Percentiles rank a stretch among this genome's conserved stretches.
phyloP scores from a whole-genome alignment of 2,797 vertebrate genomes.

The Percopsis omiscomaycus region DNA sequence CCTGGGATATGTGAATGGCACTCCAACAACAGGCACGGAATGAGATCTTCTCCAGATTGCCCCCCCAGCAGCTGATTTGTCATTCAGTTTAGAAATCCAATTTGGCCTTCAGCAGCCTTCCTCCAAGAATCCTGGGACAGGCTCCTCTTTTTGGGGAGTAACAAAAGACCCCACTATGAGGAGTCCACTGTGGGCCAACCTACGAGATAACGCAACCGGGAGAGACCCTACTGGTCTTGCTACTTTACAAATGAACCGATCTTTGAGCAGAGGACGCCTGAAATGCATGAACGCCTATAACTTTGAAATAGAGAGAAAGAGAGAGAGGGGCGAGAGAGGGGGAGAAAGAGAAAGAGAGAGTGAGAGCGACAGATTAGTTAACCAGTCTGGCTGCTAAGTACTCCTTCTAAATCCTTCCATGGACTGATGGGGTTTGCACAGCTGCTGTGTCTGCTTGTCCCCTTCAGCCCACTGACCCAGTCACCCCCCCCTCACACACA shows the following conservation, averaged over 20 bases:
- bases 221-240: constrained; percentile 5
- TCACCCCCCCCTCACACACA: background rate
- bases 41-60: constrained; percentile 83
- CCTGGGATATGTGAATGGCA: constrained; percentile 87
- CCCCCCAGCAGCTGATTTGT: constrained; percentile 85
- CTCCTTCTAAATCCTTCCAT: constrained; percentile 19
- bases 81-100: constrained; percentile 90
- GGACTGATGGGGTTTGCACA: constrained; percentile 49
- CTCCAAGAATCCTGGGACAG: constrained; percentile 67
- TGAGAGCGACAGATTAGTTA: background rate
- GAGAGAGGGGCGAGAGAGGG: background rate
- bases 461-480: constrained; percentile 6
- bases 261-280: no score
- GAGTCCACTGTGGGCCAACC: constrained; percentile 32
- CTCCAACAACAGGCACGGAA: constrained; percentile 81
- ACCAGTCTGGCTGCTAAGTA: constrained; percentile 33
- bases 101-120: constrained; percentile 76
- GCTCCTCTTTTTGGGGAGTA: constrained; percentile 51
- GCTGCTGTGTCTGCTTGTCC: constrained; percentile 40
- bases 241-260: constrained; percentile 11
- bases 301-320: background rate
- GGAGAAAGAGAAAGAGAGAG: background rate
- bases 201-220: constrained; percentile 31
- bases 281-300: background rate
- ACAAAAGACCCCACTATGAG: constrained; percentile 51